A percentile compares a stretch with the other conserved stretches of the same genome.
phyloP scores from a whole-genome alignment of 2,888 invertebrate genomes.

The Chrysolina haemoptera region DNA sequence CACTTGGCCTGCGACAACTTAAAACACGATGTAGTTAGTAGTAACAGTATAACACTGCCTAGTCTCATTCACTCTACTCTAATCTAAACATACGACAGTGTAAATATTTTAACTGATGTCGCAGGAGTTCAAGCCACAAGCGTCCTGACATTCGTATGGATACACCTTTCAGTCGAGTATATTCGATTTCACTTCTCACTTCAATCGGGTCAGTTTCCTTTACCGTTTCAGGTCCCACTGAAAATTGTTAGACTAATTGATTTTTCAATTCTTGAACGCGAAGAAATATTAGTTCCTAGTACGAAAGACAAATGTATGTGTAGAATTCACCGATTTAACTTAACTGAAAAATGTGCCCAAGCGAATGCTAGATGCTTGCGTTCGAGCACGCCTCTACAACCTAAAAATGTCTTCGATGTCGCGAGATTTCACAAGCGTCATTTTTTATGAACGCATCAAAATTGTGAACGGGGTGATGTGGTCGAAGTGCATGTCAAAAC shows the following conservation, averaged over 20 bases:
- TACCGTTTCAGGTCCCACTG: neutral
- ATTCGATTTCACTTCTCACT: slow-evolving; percentile 27
- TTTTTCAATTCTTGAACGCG: neutral
- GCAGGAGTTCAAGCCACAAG: slow-evolving; percentile 58
- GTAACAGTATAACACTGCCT: slow-evolving; percentile 70
- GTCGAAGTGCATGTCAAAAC: slow-evolving; percentile 15
- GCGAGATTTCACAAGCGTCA: slow-evolving; percentile 45
- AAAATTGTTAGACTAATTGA: neutral
- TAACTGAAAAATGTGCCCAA: slow-evolving; percentile 36
- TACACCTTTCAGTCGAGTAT: slow-evolving; percentile 22
- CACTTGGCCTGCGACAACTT: slow-evolving; percentile 40
- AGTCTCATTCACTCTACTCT: slow-evolving; percentile 67
- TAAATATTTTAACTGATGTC: slow-evolving; percentile 65
- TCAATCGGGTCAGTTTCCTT: neutral
- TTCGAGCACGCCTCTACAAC: slow-evolving; percentile 52
- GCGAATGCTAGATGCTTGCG: slow-evolving; percentile 5
- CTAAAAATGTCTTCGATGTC: slow-evolving; percentile 52
- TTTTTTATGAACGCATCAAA: slow-evolving; percentile 20
- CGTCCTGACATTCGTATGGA: slow-evolving; percentile 45
- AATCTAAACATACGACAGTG: slow-evolving; percentile 70
- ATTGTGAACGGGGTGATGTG: slow-evolving; percentile 9
- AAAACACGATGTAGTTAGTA: slow-evolving; percentile 14
- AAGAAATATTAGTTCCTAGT: slow-evolving; percentile 2
- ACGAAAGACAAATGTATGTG: neutral
- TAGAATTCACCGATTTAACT: slow-evolving; percentile 38